Evolutionary conservation across 2,888 invertebrate species (phyloP), one percentile per base, ranked within the genome.

Genomic region (Melanophora roralis): DNA sequence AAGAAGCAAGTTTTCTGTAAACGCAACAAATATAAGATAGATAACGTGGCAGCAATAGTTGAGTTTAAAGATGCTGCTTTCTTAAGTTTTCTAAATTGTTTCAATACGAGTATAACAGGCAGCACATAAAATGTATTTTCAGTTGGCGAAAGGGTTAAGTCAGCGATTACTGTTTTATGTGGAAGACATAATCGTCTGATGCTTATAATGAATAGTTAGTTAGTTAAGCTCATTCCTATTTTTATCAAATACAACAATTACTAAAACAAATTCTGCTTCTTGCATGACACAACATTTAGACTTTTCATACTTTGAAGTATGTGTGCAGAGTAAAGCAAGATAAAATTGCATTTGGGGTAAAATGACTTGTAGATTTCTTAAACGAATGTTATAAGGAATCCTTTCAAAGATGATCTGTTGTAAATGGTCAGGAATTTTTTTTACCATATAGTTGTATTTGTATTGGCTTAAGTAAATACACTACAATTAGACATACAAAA

Each of bases 311-410:
- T 19, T 27, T 5, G 27, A 27, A 27, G n/a, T 14, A 23, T 49
- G 12, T 23, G n/a, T 23, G 6, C 1, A 7, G 11, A 49, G 40
- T 27, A 55, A 64, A 59, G 23, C 47, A 62, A 57, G 62, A 76
- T 76, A 78, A 78, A 71, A 67, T 67, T 81, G 62, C 74, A 74
- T 57, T 81, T 77, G 69, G 74, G 81, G 59, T 62, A 64, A 81
- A 78, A 76, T 72, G 72, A 80, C 67, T 80, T 68, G 74, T 45
- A 68, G 45, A 68, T 78, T 79, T 79, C 71, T 77, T 72, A 49
- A 78, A 27, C 34, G 82, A 83, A 82, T 83, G 67, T 49, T 77
- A 59, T 81, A 81, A 83, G 81, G 81, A 81, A 81, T 78, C 49
- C 53, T 73, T 43, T 45, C 60, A 49, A 68, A 49, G 69, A 32